phyloP scores from a whole-genome alignment of 2,797 vertebrate genomes.

The Rhinella marina region DNA sequence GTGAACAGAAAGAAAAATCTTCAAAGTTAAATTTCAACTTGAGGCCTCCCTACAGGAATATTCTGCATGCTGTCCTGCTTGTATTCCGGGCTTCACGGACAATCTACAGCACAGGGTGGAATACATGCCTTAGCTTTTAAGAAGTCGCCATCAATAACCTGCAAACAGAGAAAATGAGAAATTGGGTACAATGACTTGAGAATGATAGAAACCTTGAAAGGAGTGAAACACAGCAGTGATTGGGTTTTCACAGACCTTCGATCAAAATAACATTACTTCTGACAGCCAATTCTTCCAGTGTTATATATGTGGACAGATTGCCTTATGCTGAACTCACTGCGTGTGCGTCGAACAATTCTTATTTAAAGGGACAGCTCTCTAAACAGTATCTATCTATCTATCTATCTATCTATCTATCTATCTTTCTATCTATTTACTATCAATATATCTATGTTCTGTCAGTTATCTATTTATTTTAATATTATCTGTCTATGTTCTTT shows the following conservation, averaged over 20 bases:
- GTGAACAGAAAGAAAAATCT: slow-evolving; percentile 46
- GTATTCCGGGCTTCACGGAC: slow-evolving; percentile 13
- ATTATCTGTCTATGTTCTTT: too few relatives aligned
- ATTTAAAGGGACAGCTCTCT: not conserved
- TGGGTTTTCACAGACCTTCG: slow-evolving; percentile 52
- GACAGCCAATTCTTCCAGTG: slow-evolving; percentile 34
- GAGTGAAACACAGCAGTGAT: not conserved
- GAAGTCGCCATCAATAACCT: slow-evolving; percentile 56
- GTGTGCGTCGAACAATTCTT: not conserved
- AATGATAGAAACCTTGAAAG: slow-evolving; percentile 49
- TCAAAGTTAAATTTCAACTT: slow-evolving; percentile 40
- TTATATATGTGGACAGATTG: slow-evolving; percentile 28
- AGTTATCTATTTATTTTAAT: too few relatives aligned
- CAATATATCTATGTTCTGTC: too few relatives aligned
- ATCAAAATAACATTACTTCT: slow-evolving; percentile 19
- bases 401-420: not conserved
- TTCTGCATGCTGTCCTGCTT: slow-evolving; percentile 31
- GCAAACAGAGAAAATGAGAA: slow-evolving; percentile 61
- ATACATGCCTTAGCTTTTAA: slow-evolving; percentile 64
- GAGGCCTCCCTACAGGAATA: slow-evolving; percentile 24
- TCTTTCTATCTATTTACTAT: too few relatives aligned
- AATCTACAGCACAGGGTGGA: slow-evolving; percentile 6
- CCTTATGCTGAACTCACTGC: not conserved
- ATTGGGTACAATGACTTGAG: slow-evolving; percentile 64
- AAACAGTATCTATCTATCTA: not conserved